Base-by-base conservation (phyloP, 2,888 invertebrate species). In the Polylopha cassiicola region DNA sequence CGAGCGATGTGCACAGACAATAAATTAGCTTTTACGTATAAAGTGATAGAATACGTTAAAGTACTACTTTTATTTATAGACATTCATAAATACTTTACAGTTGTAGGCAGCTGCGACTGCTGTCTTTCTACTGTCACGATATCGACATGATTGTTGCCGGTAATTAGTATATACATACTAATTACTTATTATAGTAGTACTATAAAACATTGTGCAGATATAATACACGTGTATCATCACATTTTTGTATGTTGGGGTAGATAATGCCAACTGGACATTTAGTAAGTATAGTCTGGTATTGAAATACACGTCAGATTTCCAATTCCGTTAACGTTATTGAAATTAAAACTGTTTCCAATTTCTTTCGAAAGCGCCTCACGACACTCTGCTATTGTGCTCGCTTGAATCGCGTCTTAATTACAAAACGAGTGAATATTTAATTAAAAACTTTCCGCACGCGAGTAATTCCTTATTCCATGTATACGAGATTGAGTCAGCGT, bases 401-500 rank as follows among this genome's bases (percentile, higher is more conserved):
- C 75, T 77, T 73, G 70, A 77, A 79, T 77, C 66, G 69, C 71
- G 71, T 80, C 78, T 82, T 80, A 77, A 82, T 84, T 80, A 82
- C 80, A 71, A 79, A 78, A 77, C 76, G 68, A 73, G 73, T 80
- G 80, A 80, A 79, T 81, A 79, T 81, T 81, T 82, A 81, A 84
- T 81, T 82, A 80, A 82, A 81, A 82, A 81, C 70, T 84, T 80
- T 76, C 73, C 73, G 74, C 79, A 80, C 76, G 80, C 82, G 77
- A 79, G 78, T 73, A 74, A 78, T 80, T 77, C 71, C 78, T 82
- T 81, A 80, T 78, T 80, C 76, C 79, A 77, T 77, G 80, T 80
- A 79, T 79, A 81, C 76, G 71, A 73, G 77, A 80, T 81, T 75
- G 78, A 78, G 78, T 76, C 73, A 71, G 76, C 70, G 69, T 69